Conservation (phyloP, 2,113 vertebrate genomes). For the Gnathochromis pfefferi region DNA sequence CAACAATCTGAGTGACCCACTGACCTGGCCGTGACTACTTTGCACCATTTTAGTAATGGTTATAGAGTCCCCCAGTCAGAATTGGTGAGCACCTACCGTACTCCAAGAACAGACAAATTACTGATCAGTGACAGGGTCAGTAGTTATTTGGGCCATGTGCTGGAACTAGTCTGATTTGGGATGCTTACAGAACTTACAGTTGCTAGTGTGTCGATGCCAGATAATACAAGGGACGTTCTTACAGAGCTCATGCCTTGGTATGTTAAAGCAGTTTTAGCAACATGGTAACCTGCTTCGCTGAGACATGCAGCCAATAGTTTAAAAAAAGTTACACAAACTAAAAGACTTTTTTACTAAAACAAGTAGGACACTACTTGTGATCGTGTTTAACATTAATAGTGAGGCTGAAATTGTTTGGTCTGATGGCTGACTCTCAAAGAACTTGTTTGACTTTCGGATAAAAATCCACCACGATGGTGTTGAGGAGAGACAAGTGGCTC, state of each 20-base stretch:
- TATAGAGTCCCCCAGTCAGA: background rate
- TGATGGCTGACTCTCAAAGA: background rate
- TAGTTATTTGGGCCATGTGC: background rate
- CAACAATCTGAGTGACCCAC: background rate
- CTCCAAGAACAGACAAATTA: background rate
- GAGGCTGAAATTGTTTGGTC: background rate
- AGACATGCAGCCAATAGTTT: background rate
- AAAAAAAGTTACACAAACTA: background rate
- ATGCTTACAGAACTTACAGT: background rate
- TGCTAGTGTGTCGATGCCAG: background rate
- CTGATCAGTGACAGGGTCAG: background rate
- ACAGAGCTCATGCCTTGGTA: background rate
- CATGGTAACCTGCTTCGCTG: background rate
- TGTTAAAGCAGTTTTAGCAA: background rate
- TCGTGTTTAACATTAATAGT: background rate
- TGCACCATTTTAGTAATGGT: background rate
- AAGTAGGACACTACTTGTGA: background rate
- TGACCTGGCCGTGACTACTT: background rate
- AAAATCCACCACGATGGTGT: background rate
- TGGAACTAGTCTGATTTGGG: background rate
- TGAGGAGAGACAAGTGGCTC: background rate
- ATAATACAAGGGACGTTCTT: background rate
- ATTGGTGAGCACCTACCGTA: background rate
- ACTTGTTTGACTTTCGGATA: background rate
- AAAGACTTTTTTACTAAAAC: rapidly evolving